Conservation (phyloP, 2,888 invertebrate species). For the Macropis europaea region DNA sequence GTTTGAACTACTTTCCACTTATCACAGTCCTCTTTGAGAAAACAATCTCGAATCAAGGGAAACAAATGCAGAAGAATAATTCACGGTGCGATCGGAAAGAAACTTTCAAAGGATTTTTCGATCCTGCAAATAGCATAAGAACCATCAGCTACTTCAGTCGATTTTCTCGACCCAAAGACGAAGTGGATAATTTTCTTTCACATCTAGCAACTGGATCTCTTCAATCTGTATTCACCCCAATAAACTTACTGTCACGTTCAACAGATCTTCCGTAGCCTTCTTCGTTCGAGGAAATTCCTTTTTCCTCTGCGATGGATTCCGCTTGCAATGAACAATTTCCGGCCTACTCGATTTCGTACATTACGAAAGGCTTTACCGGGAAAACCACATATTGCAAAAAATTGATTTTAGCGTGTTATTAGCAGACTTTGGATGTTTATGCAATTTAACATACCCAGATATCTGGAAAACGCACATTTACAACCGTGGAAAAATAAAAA, state of each 20-base stretch:
- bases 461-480: no score
- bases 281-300: conserved; percentile 40
- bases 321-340: conserved; percentile 40
- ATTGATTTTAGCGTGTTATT: no score
- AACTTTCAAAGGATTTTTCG: conserved; percentile 14
- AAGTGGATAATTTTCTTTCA: conserved; percentile 61
- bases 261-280: conserved; percentile 40
- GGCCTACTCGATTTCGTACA: conserved; percentile 10
- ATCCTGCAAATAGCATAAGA: conserved; percentile 11
- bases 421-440: no score
- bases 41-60: not conserved
- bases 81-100: conserved; percentile 2
- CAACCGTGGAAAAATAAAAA: no score
- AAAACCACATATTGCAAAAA: no score
- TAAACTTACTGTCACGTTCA: conserved; percentile 61
- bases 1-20: conserved; percentile 5
- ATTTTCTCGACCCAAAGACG: conserved; percentile 43
- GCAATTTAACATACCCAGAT: no score
- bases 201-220: conserved; percentile 50
- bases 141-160: conserved; percentile 34
- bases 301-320: conserved; percentile 32
- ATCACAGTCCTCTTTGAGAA: not conserved
- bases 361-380: no score
- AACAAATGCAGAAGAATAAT: not conserved
- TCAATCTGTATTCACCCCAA: conserved; percentile 59